Conservation (phyloP, 2,797 vertebrate genomes). For the Simalia tracyae region DNA sequence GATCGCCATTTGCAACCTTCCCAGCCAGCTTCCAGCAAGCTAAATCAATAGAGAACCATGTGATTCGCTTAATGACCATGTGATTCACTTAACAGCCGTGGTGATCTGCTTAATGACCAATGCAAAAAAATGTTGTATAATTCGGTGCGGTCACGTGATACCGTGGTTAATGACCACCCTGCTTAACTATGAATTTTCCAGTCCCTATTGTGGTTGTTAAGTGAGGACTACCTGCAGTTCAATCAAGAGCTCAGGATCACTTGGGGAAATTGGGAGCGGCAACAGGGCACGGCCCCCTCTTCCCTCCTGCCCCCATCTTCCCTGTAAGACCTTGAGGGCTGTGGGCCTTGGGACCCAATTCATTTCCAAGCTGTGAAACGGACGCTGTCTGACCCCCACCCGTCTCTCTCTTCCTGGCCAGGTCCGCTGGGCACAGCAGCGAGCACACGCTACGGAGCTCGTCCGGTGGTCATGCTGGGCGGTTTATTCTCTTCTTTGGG, state of each 20-base stretch:
- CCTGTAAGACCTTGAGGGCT: not conserved
- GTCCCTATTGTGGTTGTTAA: too few relatives aligned
- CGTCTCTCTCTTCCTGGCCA: not conserved
- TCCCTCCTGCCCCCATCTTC: not conserved
- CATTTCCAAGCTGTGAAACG: not conserved
- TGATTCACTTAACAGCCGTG: not conserved
- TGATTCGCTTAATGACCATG: not conserved
- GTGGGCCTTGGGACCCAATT: not conserved
- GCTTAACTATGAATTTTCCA: too few relatives aligned
- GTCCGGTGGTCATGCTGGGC: not conserved
- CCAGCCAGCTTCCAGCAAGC: not conserved
- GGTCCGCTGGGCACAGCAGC: not conserved
- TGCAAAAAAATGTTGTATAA: too few relatives aligned
- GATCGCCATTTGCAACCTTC: not conserved
- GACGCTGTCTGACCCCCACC: fast-evolving
- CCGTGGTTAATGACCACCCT: too few relatives aligned
- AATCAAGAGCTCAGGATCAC: too few relatives aligned
- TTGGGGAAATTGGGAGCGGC: too few relatives aligned
- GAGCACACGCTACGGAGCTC: not conserved
- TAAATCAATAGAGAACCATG: not conserved
- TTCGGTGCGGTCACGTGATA: too few relatives aligned
- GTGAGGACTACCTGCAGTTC: too few relatives aligned
- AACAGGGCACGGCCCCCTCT: too few relatives aligned
- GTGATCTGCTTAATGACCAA: too few relatives aligned
- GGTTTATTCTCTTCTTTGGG: not conserved